These are phyloP conservation scores for Dendronephthya gigantea DNA, from an alignment of 64 coral and sea anemone species.

Conservation along the genomic window DNA sequence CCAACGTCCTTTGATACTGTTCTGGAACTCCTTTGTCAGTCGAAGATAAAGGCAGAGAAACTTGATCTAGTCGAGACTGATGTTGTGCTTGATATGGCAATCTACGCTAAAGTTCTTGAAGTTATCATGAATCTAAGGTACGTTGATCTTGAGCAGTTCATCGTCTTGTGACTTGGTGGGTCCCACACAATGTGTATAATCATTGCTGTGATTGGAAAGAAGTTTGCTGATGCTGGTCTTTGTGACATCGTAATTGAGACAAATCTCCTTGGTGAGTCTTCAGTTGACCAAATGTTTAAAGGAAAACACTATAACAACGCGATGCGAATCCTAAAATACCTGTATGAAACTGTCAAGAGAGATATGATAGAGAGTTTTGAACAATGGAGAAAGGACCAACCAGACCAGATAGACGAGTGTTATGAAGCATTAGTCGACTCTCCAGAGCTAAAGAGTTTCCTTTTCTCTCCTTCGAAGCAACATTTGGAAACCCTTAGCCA, in stretches of 20 bases:
- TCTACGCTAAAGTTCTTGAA: too few species aligned
- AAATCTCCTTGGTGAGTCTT: background rate
- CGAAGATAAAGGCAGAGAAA: too few species aligned
- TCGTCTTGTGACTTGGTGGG: background rate
- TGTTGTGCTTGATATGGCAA: too few species aligned
- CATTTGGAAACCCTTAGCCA: background rate
- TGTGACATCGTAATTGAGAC: background rate
- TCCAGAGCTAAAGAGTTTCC: background rate
- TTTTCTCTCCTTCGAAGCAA: background rate
- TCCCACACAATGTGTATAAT: background rate
- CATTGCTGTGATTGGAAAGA: background rate
- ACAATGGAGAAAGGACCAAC: too few species aligned
- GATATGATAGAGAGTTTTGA: too few species aligned
- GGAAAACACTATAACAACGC: conserved; percentile 13
- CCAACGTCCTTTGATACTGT: too few species aligned
- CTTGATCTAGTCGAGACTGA: too few species aligned
- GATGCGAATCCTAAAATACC: background rate
- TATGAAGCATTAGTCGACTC: background rate
- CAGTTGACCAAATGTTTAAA: background rate
- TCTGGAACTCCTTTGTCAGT: too few species aligned
- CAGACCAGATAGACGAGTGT: background rate
- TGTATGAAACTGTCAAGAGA: background rate
- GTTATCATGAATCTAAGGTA: too few species aligned
- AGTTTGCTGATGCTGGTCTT: background rate
- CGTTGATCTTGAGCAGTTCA: too few species aligned